These are phyloP conservation scores for Subacronicta megacephala DNA, from an alignment of 2,888 invertebrate species.

Conservation along the genomic window DNA sequence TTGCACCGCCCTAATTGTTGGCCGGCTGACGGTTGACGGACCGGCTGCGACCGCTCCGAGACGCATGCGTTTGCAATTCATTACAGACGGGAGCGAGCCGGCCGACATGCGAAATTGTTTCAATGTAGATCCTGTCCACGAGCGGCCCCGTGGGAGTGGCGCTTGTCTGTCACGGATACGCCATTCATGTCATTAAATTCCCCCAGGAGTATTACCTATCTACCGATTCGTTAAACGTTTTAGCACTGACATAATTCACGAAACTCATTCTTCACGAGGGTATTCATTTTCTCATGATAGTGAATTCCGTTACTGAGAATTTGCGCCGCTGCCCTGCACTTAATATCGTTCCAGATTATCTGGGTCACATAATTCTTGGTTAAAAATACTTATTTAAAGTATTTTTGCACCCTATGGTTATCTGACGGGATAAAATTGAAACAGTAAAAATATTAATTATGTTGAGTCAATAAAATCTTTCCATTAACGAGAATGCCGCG, in stretches of 20 bases:
- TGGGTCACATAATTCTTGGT: conserved; percentile 70
- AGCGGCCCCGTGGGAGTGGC: conserved; percentile 70
- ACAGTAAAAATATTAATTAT: conserved; percentile 67
- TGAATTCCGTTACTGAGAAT: conserved; percentile 65
- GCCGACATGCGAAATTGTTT: conserved; percentile 82
- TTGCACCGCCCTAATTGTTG: conserved; percentile 87
- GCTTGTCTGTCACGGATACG: conserved; percentile 70
- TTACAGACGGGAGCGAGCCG: conserved; percentile 68
- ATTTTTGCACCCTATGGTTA: conserved; percentile 70
- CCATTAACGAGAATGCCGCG: conserved; percentile 62
- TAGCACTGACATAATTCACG: conserved; percentile 56
- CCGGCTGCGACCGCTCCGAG: conserved; percentile 63
- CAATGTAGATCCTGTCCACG: conserved; percentile 80
- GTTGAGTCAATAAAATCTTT: conserved; percentile 70
- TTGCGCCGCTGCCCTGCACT: conserved; percentile 59
- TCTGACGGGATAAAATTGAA: conserved; percentile 63
- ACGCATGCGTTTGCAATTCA: conserved; percentile 82
- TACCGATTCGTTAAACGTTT: conserved; percentile 56
- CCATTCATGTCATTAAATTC: conserved; percentile 75
- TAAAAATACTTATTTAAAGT: conserved; percentile 71
- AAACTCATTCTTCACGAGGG: conserved; percentile 57
- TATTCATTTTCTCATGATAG: conserved; percentile 64
- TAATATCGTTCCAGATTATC: conserved; percentile 66
- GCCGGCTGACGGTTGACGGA: conserved; percentile 73
- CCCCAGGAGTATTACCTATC: conserved; percentile 58